Percentiles rank a stretch among this genome's conserved stretches.
These are phyloP conservation scores for Capreolus pygargus DNA, from an alignment of 2,113 vertebrate species.

Conservation along the genomic window DNA sequence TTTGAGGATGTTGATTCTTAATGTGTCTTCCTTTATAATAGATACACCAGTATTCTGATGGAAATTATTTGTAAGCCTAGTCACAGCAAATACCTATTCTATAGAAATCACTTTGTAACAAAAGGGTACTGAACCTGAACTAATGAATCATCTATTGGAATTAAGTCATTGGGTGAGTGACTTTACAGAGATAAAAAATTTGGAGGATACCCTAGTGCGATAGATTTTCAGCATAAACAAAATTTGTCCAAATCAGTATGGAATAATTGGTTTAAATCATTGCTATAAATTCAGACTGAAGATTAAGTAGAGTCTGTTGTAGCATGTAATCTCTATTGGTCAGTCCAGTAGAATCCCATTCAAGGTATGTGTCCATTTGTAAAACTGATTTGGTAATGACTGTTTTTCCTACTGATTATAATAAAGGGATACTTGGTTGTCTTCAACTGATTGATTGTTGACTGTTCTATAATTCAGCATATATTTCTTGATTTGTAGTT, in stretches of 20 bases:
- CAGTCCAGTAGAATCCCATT: not conserved
- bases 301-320: not conserved
- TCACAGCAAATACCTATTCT: not conserved
- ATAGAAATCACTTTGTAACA: not conserved
- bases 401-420: not conserved
- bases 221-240: not conserved
- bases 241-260: not conserved
- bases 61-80: not conserved
- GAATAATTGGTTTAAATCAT: not conserved
- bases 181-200: not conserved
- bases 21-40: not conserved
- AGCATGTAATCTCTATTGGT: not conserved
- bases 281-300: not conserved
- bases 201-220: not conserved
- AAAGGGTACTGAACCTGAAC: not conserved
- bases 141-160: not conserved
- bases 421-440: not conserved
- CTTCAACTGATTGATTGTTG: not conserved
- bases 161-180: not conserved
- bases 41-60: not conserved
- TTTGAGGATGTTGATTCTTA: constrained; percentile 5
- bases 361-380: not conserved
- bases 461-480: constrained; percentile 5
- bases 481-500: constrained; percentile 32
- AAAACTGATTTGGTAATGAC: constrained; percentile 3